Conservation (phyloP, 2,113 vertebrate species). For the Amia ocellicauda region DNA sequence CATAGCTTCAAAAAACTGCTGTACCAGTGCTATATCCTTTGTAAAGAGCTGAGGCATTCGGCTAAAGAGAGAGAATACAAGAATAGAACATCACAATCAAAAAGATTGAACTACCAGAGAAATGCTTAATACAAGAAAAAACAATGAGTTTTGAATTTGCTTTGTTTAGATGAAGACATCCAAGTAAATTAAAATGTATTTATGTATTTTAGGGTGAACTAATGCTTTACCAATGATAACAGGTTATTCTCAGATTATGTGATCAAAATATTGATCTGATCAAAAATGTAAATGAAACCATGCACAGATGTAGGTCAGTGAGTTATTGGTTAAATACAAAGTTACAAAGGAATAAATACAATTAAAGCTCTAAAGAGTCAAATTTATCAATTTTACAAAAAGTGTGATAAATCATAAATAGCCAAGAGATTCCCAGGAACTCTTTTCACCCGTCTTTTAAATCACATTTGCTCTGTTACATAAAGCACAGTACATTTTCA, state of each 20-base stretch:
- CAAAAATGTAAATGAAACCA: not conserved
- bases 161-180: not conserved
- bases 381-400: too few relatives aligned
- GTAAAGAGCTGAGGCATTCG: slow-evolving; percentile 97
- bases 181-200: not conserved
- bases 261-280: not conserved
- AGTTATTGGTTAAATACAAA: too few relatives aligned
- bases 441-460: too few relatives aligned
- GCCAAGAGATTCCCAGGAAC: too few relatives aligned
- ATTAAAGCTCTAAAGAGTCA: too few relatives aligned
- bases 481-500: not conserved
- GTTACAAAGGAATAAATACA: too few relatives aligned
- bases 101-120: slow-evolving; percentile 6
- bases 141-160: slow-evolving; percentile 2
- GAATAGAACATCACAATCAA: slow-evolving; percentile 1
- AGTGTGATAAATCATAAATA: too few relatives aligned
- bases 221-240: too few relatives aligned
- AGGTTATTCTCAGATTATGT: too few relatives aligned
- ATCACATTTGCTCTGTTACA: too few relatives aligned
- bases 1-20: slow-evolving; percentile 97
- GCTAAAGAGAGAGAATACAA: slow-evolving; percentile 55
- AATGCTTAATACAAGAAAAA: not conserved
- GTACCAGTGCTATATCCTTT: slow-evolving; percentile 94
- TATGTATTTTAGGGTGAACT: not conserved
- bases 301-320: too few relatives aligned